phyloP scores from a whole-genome alignment of 2,888 invertebrate species.

The Tipula unca region DNA sequence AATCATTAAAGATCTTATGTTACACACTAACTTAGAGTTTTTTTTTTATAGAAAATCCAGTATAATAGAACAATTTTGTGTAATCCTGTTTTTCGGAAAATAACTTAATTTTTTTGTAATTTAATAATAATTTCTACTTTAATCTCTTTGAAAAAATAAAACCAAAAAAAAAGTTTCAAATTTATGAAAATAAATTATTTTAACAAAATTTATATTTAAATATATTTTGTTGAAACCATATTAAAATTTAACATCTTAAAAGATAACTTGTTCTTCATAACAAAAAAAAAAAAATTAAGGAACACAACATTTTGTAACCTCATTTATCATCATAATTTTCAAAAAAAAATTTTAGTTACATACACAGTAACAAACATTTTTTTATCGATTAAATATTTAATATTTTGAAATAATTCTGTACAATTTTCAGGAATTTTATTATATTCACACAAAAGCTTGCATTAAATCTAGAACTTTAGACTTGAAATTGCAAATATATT shows the following conservation, averaged over 20 bases:
- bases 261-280: not conserved
- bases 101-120: conserved; percentile 14
- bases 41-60: not conserved
- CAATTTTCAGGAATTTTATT: too few species aligned
- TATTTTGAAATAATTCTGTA: not conserved
- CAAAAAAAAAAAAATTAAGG: not conserved
- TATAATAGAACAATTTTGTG: not conserved
- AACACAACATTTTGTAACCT: not conserved
- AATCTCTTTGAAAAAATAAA: not conserved
- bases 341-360: not conserved
- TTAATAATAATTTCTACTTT: not conserved
- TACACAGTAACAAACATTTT: not conserved
- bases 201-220: not conserved
- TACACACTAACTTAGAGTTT: not conserved
- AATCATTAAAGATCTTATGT: not conserved
- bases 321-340: not conserved
- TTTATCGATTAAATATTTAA: not conserved
- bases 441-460: too few species aligned
- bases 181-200: not conserved
- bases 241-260: not conserved
- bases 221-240: not conserved
- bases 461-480: too few species aligned
- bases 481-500: too few species aligned
- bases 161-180: not conserved
- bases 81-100: not conserved